A percentile compares a stretch with the other conserved stretches of the same genome.
phyloP scores from a whole-genome alignment of 2,113 vertebrate genomes.

The Melanocharis versteri region DNA sequence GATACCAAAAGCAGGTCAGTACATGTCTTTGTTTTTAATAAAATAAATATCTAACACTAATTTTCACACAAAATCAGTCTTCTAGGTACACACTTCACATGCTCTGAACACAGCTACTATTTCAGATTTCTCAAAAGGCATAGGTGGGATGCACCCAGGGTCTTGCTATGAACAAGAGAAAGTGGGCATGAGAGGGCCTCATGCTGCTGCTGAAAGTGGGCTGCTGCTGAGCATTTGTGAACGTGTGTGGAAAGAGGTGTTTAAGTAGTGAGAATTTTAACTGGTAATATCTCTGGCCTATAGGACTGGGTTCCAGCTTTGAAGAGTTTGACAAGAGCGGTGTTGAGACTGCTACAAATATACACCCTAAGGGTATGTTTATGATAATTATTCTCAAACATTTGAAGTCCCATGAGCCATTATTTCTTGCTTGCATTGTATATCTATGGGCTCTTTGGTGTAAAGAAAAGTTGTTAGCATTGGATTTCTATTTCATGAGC shows the following conservation, averaged over 20 bases:
- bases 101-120: neutral
- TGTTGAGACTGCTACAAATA: neutral
- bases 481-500: neutral
- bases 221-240: neutral
- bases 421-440: neutral
- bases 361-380: neutral
- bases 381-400: neutral
- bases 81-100: neutral
- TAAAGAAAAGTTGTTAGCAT: neutral
- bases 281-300: neutral
- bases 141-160: neutral
- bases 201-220: neutral
- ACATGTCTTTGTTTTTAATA: neutral
- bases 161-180: neutral
- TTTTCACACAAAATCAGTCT: neutral
- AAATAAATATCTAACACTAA: neutral
- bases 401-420: neutral
- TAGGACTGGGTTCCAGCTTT: neutral
- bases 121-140: neutral
- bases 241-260: neutral
- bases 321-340: neutral
- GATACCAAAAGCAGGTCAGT: neutral
- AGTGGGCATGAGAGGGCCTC: neutral
- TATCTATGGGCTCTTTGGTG: neutral
- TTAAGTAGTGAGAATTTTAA: neutral